Conservation (phyloP, 2,888 invertebrate species). For the Tanytarsus gracilentus region DNA sequence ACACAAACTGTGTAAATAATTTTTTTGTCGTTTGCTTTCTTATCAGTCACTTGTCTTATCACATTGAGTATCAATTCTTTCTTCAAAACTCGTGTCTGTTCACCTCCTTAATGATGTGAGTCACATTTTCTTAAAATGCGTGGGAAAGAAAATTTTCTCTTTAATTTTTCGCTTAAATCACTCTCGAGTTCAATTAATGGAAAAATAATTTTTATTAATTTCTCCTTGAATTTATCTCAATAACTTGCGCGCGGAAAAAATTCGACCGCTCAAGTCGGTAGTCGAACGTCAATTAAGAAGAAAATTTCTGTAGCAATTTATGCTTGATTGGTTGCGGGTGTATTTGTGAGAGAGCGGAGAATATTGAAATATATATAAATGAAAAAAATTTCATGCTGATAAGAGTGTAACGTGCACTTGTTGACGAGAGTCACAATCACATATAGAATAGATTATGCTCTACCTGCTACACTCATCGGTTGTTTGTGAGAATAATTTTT, state of each 20-base stretch:
- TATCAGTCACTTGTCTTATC: neutral
- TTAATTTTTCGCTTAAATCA: constrained; percentile 1
- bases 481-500: too few species aligned
- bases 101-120: neutral
- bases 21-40: neutral
- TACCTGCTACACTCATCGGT: too few species aligned
- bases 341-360: constrained; percentile 3
- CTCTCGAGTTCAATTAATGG: too few species aligned
- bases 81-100: too few species aligned
- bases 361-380: neutral
- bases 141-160: neutral
- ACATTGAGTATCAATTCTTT: neutral
- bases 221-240: neutral
- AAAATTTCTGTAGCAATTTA: constrained; percentile 15
- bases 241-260: neutral
- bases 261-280: constrained; percentile 9
- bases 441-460: too few species aligned
- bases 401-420: too few species aligned
- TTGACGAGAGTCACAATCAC: too few species aligned
- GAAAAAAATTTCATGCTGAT: too few species aligned
- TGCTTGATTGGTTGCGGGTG: constrained; percentile 13
- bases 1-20: neutral
- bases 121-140: neutral
- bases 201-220: neutral
- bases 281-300: constrained; percentile 21